phyloP scores from a whole-genome alignment of 1,140 invertebrate species.

The Drosophila ogumai region DNA sequence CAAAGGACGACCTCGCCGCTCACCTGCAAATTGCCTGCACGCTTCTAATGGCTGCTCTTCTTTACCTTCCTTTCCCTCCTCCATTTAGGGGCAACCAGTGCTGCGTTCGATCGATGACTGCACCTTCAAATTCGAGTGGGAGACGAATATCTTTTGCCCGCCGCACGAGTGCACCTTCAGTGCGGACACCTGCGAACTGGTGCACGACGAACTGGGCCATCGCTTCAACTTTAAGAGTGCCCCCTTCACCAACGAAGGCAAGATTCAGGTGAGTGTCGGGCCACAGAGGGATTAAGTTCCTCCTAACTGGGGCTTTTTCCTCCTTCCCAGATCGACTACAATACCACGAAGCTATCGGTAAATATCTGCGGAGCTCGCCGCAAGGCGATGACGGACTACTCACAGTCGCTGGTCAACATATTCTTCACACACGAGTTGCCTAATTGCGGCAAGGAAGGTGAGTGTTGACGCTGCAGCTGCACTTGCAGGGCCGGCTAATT shows the following conservation, averaged over 20 bases:
- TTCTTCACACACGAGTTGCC: slow-evolving; percentile 75
- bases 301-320: slow-evolving; percentile 5
- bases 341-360: slow-evolving; percentile 53
- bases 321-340: slow-evolving; percentile 53
- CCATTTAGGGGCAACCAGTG: slow-evolving; percentile 83
- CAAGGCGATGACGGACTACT: slow-evolving; percentile 78
- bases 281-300: too few species aligned
- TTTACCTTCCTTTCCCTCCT: slow-evolving; percentile 6
- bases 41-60: slow-evolving; percentile 6
- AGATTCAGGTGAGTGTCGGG: slow-evolving; percentile 65
- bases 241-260: slow-evolving; percentile 67
- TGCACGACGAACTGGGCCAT: slow-evolving; percentile 63
- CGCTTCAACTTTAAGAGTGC: slow-evolving; percentile 69
- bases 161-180: slow-evolving; percentile 71
- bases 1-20: slow-evolving; percentile 9
- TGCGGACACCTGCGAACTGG: slow-evolving; percentile 72
- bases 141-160: slow-evolving; percentile 85
- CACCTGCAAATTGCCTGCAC: slow-evolving; percentile 32
- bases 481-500: slow-evolving; percentile 48
- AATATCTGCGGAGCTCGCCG: slow-evolving; percentile 69
- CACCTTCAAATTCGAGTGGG: slow-evolving; percentile 85
- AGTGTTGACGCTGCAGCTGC: slow-evolving; percentile 35
- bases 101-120: slow-evolving; percentile 84
- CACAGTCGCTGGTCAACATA: slow-evolving; percentile 80
- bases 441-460: slow-evolving; percentile 71